Evolutionary conservation across 2,888 invertebrate genomes (phyloP).

Genomic region (Deilephila porcellus): DNA sequence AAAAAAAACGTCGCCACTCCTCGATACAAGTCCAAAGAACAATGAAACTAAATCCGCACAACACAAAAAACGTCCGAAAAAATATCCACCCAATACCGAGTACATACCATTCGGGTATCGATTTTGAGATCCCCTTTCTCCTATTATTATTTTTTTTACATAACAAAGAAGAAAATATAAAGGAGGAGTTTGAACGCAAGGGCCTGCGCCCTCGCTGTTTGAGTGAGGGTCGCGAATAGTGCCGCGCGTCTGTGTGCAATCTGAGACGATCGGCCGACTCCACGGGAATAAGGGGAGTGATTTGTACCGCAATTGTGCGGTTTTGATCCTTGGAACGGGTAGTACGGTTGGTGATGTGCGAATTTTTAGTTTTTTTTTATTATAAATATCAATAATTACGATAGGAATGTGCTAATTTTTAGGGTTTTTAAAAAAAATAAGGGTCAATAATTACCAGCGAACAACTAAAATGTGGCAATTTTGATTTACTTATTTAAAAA

Average conservation of each 20-base stretch:
- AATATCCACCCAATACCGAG: constrained; percentile 48
- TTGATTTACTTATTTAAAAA: no score
- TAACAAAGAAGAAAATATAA: constrained; percentile 83
- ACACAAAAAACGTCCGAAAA: constrained; percentile 43
- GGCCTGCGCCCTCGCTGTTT: constrained; percentile 67
- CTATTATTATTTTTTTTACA: constrained; percentile 82
- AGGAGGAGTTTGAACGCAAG: constrained; percentile 78
- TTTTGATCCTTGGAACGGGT: constrained; percentile 55
- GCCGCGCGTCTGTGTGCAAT: constrained; percentile 59
- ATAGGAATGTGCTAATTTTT: no score
- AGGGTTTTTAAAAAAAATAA: no score
- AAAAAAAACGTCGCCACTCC: neutral
- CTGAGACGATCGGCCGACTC: constrained; percentile 80
- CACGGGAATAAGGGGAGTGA: constrained; percentile 77
- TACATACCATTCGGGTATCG: constrained; percentile 78
- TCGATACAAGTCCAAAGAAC: neutral
- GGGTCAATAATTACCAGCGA: no score
- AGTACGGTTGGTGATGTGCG: no score
- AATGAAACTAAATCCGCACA: constrained; percentile 29
- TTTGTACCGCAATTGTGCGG: constrained; percentile 51
- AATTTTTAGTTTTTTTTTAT: no score
- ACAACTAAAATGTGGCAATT: no score
- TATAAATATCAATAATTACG: no score
- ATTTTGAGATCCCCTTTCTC: constrained; percentile 82
- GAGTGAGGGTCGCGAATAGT: constrained; percentile 50